Conservation (phyloP, 2,797 vertebrate species). For the Tolypeutes matacus region DNA sequence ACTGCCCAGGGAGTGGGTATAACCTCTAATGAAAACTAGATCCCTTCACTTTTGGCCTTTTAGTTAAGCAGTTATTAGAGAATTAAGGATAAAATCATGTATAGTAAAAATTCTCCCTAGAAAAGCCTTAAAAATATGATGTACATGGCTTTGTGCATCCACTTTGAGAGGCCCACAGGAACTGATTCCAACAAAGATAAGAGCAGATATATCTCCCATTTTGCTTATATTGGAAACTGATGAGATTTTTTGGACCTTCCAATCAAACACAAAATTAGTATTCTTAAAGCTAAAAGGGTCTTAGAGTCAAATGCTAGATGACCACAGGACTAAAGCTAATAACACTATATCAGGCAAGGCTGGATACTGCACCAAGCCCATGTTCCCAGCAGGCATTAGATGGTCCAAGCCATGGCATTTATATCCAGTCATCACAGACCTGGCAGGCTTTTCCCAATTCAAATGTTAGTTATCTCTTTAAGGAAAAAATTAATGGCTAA, state of each 20-base stretch:
- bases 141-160: background rate
- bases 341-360: background rate
- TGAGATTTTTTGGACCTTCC: background rate
- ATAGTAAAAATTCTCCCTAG: background rate
- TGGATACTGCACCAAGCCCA: background rate
- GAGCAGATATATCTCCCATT: background rate
- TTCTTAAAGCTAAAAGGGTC: background rate
- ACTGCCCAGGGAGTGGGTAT: slow-evolving; percentile 13
- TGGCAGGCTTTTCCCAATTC: background rate
- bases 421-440: background rate
- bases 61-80: slow-evolving; percentile 22
- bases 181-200: background rate
- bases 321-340: background rate
- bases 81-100: background rate
- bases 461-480: background rate
- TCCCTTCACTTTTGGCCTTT: background rate
- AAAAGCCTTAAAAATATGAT: background rate
- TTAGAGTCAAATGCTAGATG: slow-evolving; percentile 32
- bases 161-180: background rate
- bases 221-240: background rate
- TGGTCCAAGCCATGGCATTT: background rate
- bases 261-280: background rate
- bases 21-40: background rate
- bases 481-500: background rate
- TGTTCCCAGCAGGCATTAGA: background rate